Evolutionary conservation across 2,113 vertebrate genomes (phyloP), one percentile per base, ranked within the genome.

Genomic region (Erythrolamprus reginae): DNA sequence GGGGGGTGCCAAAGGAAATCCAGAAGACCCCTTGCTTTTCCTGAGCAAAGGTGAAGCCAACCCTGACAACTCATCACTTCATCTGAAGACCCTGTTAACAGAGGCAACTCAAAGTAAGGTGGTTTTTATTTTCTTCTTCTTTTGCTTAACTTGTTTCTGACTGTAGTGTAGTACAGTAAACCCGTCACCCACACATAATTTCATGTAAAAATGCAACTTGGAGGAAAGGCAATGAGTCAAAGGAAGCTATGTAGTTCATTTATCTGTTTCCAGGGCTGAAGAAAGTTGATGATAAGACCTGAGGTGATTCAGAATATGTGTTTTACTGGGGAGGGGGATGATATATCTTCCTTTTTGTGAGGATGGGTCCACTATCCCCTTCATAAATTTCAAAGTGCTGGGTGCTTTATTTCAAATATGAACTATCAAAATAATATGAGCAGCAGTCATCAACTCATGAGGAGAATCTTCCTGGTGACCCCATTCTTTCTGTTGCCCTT

Each of bases 91-190:
- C 45, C 88, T 86, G 2, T 88, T 88, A 42, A 85, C 92, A 50
- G 91, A 0, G 47, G 6, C 84, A 45, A 87, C 92, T 89, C 92
- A 5, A 92, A 93, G 96, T 96, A 94, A 95, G 96, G 45, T 45
- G 45, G 45, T 45, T 92, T 89, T 4, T 24, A 28, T 61, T 21
- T 23, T n/a, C n/a, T n/a, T n/a, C n/a, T n/a, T n/a, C n/a, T 42
- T 58, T 58, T 26, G 70, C 24, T 70, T 58, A 86, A 3, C 65
- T 61, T 21, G 88, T 19, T 52, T 47, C 10, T 55, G 42, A 50
- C 50, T 47, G 33, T 42, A 33, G 53, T 51, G 55, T 56, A 56
- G 3, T 55, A 33, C 9, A 6, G 8, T 24, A 28, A 28, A 0
- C 70, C 89, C 28, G 13, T 28, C 42, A 12, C 28, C 45, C 26